Percentiles rank a stretch among this genome's conserved stretches.
These are phyloP conservation scores for Bufotes viridis DNA, from an alignment of 2,797 vertebrate genomes.

Conservation along the genomic window DNA sequence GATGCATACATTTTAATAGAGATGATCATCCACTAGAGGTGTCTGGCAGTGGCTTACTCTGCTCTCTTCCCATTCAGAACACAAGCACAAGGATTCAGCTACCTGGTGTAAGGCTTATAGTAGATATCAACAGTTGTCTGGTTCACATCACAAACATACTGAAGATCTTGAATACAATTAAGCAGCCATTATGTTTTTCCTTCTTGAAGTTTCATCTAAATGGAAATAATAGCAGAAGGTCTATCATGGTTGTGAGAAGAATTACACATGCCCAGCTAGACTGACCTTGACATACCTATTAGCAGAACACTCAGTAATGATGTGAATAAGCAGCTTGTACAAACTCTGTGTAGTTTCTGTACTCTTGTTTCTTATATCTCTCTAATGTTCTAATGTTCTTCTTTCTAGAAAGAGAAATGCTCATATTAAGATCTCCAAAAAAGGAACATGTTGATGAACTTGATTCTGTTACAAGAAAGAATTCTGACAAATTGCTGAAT, in stretches of 20 bases:
- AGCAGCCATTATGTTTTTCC: too few relatives aligned
- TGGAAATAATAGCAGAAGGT: background rate
- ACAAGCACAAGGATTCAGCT: too few relatives aligned
- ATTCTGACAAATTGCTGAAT: background rate
- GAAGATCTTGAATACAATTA: background rate
- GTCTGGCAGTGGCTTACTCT: too few relatives aligned
- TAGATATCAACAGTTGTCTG: too few relatives aligned
- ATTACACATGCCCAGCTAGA: background rate
- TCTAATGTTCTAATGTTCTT: background rate
- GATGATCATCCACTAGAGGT: too few relatives aligned
- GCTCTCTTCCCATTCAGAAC: too few relatives aligned
- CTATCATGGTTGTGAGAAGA: constrained; percentile 9
- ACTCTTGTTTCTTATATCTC: background rate
- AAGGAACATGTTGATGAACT: constrained; percentile 34
- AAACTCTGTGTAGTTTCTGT: background rate
- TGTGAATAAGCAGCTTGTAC: constrained; percentile 19
- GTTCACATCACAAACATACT: too few relatives aligned
- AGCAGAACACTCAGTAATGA: background rate
- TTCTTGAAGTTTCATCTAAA: background rate
- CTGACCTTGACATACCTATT: background rate
- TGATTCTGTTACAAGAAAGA: background rate
- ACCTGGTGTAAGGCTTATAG: too few relatives aligned
- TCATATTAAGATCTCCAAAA: constrained; percentile 18
- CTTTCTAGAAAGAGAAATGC: constrained; percentile 40
- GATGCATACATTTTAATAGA: too few relatives aligned